phyloP scores from a whole-genome alignment of 2,888 invertebrate species.

The Choreutis nemorana region DNA sequence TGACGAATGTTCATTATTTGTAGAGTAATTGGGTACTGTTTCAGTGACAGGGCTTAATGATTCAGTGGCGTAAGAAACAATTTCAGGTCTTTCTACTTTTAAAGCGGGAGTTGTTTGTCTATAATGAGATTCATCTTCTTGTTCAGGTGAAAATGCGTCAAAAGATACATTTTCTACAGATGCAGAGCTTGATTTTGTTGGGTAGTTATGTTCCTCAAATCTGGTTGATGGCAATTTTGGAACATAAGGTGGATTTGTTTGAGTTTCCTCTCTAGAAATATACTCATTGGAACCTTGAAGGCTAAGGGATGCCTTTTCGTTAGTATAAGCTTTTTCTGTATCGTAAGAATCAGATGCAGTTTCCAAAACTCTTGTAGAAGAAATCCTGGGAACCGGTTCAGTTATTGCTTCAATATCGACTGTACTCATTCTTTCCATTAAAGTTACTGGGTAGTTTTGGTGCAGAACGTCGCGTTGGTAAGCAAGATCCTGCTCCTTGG shows the following conservation, averaged over 20 bases:
- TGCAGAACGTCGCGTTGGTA: constrained; percentile 71
- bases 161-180: constrained; percentile 27
- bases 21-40: constrained; percentile 23
- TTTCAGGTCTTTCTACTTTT: constrained; percentile 21
- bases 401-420: constrained; percentile 55
- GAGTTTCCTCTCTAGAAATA: constrained; percentile 25
- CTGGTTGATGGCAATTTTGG: constrained; percentile 25
- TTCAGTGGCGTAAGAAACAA: constrained; percentile 25
- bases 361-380: constrained; percentile 25
- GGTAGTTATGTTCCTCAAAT: constrained; percentile 28
- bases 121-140: constrained; percentile 23
- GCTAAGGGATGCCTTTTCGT: constrained; percentile 39
- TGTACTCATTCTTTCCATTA: constrained; percentile 56
- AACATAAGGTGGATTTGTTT: constrained; percentile 30
- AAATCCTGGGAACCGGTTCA: constrained; percentile 32
- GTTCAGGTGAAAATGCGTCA: constrained; percentile 25
- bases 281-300: constrained; percentile 25
- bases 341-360: constrained; percentile 29
- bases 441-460: constrained; percentile 70
- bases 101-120: constrained; percentile 28
- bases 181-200: constrained; percentile 26
- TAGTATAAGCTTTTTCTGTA: constrained; percentile 50
- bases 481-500: constrained; percentile 54
- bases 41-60: constrained; percentile 24
- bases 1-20: constrained; percentile 24